Conservation (phyloP, 1,140 invertebrate species). For the Eciton burchellii region DNA sequence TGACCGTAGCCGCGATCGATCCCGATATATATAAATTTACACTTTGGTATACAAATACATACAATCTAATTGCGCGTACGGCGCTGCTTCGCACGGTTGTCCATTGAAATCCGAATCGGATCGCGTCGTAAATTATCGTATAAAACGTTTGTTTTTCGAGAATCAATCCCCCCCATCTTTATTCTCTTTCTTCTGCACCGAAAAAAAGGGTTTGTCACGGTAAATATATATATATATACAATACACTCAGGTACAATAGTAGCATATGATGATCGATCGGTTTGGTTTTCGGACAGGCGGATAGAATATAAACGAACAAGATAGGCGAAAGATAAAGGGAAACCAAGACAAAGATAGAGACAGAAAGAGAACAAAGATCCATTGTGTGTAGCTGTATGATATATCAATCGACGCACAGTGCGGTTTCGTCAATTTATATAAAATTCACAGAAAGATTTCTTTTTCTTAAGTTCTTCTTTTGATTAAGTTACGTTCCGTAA, state of each 20-base stretch:
- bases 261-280: conserved; percentile 75
- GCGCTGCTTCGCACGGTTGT: conserved; percentile 30
- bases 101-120: conserved; percentile 18
- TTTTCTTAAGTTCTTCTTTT: not conserved
- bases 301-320: not conserved
- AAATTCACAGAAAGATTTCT: conserved; percentile 45
- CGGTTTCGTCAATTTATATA: conserved; percentile 9
- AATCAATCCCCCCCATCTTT: conserved; percentile 12
- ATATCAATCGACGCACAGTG: conserved; percentile 3
- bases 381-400: not conserved
- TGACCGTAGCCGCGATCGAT: conserved; percentile 42
- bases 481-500: conserved; percentile 35
- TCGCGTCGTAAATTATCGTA: conserved; percentile 29
- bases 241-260: conserved; percentile 82
- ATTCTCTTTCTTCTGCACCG: conserved; percentile 47
- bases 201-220: conserved; percentile 56
- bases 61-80: conserved; percentile 47
- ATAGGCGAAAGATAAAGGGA: not conserved
- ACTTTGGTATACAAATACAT: conserved; percentile 80
- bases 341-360: not conserved
- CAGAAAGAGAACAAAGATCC: conserved; percentile 65
- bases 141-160: conserved; percentile 14
- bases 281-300: conserved; percentile 50
- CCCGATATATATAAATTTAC: conserved; percentile 75
- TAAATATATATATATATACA: conserved; percentile 77